These are phyloP conservation scores for Melinaea menophilus DNA, from an alignment of 2,888 invertebrate genomes.

Conservation along the genomic window DNA sequence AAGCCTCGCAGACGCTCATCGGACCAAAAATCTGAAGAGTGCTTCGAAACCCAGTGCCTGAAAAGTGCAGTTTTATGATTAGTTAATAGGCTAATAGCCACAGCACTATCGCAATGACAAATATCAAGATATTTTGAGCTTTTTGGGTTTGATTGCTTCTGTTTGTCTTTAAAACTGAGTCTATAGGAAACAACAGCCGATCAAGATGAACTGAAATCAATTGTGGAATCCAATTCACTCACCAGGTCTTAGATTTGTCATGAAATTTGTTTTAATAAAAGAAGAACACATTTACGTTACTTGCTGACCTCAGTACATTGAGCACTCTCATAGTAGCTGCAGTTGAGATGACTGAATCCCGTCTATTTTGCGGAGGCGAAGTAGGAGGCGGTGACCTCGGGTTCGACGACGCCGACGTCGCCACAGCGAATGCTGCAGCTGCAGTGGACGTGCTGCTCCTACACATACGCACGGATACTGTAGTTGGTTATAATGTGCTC, in stretches of 20 bases:
- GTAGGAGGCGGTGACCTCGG: constrained; percentile 81
- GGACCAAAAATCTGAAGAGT: constrained; percentile 91
- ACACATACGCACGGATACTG: constrained; percentile 33
- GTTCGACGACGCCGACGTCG: constrained; percentile 92
- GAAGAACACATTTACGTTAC: neutral
- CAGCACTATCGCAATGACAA: too few species aligned
- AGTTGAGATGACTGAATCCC: constrained; percentile 89
- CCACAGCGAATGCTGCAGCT: constrained; percentile 93
- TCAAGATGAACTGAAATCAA: too few species aligned
- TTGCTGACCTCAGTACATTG: constrained; percentile 83
- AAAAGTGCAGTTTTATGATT: neutral
- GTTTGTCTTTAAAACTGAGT: too few species aligned
- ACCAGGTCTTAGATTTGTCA: too few species aligned
- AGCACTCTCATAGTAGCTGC: constrained; percentile 96
- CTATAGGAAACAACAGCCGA: too few species aligned
- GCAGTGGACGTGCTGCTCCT: constrained; percentile 93
- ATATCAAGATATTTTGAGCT: too few species aligned
- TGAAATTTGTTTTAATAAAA: neutral
- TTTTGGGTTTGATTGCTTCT: too few species aligned
- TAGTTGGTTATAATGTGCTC: constrained; percentile 1
- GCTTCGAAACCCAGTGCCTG: constrained; percentile 94
- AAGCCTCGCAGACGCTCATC: constrained; percentile 84
- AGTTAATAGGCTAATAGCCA: too few species aligned
- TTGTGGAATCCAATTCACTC: too few species aligned
- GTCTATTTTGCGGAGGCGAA: constrained; percentile 69